phyloP scores from a whole-genome alignment of 2,113 vertebrate species.

The Poeciliopsis occidentalis region DNA sequence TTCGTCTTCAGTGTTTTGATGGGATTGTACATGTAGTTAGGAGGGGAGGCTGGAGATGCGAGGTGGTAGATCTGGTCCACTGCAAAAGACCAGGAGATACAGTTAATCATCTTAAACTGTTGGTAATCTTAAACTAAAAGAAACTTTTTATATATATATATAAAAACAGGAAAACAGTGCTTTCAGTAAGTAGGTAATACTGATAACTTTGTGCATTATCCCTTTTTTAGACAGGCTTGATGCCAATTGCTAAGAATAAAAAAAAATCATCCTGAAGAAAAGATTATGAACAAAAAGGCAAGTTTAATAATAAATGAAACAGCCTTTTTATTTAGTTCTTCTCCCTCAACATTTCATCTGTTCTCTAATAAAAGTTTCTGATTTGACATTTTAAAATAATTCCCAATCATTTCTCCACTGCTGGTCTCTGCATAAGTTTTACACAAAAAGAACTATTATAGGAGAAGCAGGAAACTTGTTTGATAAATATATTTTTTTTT shows the following conservation, averaged over 20 bases:
- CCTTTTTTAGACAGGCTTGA: neutral
- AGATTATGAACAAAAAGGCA: neutral
- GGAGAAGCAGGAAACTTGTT: neutral
- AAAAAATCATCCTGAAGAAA: neutral
- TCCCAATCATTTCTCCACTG: neutral
- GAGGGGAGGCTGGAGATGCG: constrained; percentile 96
- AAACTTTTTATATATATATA: neutral
- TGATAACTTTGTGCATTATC: neutral
- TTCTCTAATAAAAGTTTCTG: neutral
- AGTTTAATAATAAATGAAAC: neutral
- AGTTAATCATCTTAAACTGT: neutral
- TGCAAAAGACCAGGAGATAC: constrained; percentile 52
- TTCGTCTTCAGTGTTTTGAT: constrained; percentile 99
- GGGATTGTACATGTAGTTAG: constrained; percentile 99
- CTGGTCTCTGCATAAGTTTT: neutral
- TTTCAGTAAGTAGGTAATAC: neutral
- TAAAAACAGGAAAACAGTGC: neutral
- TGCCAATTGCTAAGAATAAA: neutral
- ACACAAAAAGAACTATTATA: neutral
- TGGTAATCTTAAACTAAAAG: neutral
- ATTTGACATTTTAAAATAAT: neutral
- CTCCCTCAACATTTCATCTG: neutral
- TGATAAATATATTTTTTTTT: neutral
- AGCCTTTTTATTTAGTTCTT: neutral
- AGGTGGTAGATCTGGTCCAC: constrained; percentile 99